These are phyloP conservation scores for Masnerella sp. DNA, from an alignment of 2,888 invertebrate genomes.

Conservation along the genomic window DNA sequence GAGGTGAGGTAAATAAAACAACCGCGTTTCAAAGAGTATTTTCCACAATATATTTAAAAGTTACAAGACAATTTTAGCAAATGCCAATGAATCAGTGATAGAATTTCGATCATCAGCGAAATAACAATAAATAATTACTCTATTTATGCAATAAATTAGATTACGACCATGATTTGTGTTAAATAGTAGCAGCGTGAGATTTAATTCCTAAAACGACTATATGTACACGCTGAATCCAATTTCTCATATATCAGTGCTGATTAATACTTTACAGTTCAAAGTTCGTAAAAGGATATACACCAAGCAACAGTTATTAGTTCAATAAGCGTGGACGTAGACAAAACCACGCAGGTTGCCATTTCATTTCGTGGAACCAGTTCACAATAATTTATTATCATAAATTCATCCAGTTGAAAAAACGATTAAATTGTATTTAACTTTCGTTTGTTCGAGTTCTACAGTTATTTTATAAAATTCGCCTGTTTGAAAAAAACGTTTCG, in stretches of 20 bases:
- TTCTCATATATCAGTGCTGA: conserved; percentile 3
- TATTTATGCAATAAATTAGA: conserved; percentile 52
- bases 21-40: conserved; percentile 26
- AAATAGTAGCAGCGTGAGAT: conserved; percentile 44
- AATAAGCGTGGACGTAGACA: too few species aligned
- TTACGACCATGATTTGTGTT: conserved; percentile 42
- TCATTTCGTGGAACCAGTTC: too few species aligned
- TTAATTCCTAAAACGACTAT: conserved; percentile 18
- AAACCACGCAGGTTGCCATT: too few species aligned
- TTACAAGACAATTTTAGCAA: conserved; percentile 48
- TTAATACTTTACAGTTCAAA: conserved; percentile 40
- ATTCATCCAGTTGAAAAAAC: too few species aligned
- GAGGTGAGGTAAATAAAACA: too few species aligned
- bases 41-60: conserved; percentile 49
- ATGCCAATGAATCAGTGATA: conserved; percentile 35
- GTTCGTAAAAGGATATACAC: conserved; percentile 18
- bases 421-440: too few species aligned
- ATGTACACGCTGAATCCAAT: conserved; percentile 49
- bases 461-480: too few species aligned
- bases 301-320: too few species aligned
- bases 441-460: too few species aligned
- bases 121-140: conserved; percentile 55
- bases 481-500: conserved; percentile 12
- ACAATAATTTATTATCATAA: conserved; percentile 2
- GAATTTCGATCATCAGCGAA: conserved; percentile 18